Percentiles rank a stretch among this genome's conserved stretches.
Conservation (phyloP, 1,140 invertebrate species). For the Amyelois transitella region DNA sequence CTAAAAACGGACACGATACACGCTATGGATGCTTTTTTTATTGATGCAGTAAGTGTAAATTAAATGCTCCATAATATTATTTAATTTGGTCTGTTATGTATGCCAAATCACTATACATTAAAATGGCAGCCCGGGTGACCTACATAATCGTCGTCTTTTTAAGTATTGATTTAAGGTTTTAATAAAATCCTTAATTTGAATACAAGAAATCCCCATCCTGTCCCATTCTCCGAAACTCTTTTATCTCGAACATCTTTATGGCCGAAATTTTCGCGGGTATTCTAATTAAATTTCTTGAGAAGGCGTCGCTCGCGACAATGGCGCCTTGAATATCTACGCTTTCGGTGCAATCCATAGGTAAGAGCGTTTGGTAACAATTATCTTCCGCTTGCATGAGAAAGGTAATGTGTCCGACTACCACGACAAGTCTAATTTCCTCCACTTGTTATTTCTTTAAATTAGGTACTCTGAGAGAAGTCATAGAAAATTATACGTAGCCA, state of each 20-base stretch:
- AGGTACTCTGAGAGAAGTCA: too few relatives aligned
- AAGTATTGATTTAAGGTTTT: constrained; percentile 5
- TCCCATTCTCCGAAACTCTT: constrained; percentile 13
- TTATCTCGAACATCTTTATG: constrained; percentile 52
- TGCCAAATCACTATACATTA: too few relatives aligned
- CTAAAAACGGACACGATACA: too few relatives aligned
- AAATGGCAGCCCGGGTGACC: neutral
- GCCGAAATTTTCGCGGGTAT: constrained; percentile 40
- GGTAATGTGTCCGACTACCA: too few relatives aligned
- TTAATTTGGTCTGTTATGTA: too few relatives aligned
- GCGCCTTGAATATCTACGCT: neutral
- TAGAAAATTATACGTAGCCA: too few relatives aligned
- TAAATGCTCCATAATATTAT: too few relatives aligned
- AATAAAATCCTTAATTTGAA: constrained; percentile 4
- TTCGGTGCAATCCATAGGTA: neutral
- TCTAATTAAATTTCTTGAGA: constrained; percentile 56
- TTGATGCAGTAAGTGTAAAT: too few relatives aligned
- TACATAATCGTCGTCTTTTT: neutral
- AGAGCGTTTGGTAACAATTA: neutral
- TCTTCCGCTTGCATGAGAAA: too few relatives aligned
- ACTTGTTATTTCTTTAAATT: too few relatives aligned
- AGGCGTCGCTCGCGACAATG: constrained; percentile 33
- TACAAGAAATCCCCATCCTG: neutral
- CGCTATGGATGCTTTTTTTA: too few relatives aligned
- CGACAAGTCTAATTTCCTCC: too few relatives aligned